Evolutionary conservation across 2,113 vertebrate species (phyloP).

Genomic region (Embiotoca jacksoni): DNA sequence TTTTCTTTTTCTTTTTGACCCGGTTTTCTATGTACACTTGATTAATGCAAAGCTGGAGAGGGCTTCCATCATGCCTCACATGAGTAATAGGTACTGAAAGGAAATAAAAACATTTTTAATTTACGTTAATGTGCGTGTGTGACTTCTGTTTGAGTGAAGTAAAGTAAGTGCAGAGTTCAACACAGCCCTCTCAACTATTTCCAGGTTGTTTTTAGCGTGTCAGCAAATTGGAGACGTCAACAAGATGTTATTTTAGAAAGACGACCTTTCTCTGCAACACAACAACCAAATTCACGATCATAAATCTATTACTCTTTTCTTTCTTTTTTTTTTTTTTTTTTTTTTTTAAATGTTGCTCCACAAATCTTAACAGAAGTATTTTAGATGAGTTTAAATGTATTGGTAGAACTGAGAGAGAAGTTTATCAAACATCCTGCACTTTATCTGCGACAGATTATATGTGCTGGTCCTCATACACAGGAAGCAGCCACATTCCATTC

Average conservation of each 20-base stretch:
- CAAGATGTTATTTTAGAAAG: constrained; percentile 40
- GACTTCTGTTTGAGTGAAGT: neutral
- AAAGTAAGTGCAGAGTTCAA: constrained; percentile 4
- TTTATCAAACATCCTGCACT: neutral
- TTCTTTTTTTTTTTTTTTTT: neutral
- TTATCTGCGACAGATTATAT: neutral
- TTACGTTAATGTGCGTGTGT: constrained; percentile 2
- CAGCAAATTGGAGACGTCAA: constrained; percentile 4
- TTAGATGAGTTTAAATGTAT: neutral
- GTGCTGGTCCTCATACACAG: neutral
- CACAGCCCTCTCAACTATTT: neutral
- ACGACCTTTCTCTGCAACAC: constrained; percentile 14
- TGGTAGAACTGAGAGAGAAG: neutral
- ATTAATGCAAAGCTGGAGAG: neutral
- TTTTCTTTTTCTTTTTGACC: constrained; percentile 8
- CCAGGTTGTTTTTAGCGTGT: constrained; percentile 2
- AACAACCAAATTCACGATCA: neutral
- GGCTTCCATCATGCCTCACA: neutral
- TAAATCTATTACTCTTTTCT: neutral
- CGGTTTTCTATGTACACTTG: neutral
- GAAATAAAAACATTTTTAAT: neutral
- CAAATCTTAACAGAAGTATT: neutral
- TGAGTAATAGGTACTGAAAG: neutral
- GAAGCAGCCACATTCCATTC: constrained; percentile 28
- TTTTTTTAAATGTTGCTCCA: constrained; percentile 5